phyloP scores from a whole-genome alignment of 2,113 vertebrate species.

The Chelonoidis abingdonii region DNA sequence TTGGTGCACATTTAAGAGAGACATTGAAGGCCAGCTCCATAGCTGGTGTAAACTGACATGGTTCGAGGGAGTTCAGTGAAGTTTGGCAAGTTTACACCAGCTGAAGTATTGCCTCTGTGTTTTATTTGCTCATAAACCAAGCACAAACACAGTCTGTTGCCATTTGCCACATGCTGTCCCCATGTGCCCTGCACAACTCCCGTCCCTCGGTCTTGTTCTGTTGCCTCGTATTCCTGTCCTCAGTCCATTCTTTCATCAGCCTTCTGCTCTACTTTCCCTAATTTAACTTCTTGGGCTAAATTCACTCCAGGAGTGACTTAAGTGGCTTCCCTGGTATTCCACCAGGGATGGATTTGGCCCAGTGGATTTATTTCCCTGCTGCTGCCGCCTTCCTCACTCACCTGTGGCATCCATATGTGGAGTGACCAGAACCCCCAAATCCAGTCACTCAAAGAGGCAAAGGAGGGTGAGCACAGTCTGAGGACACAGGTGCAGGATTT shows the following conservation, averaged over 20 bases:
- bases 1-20: accelerated
- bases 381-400: not conserved
- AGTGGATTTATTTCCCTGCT: not conserved
- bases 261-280: not conserved
- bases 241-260: not conserved
- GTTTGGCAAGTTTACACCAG: too few relatives aligned
- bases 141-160: not conserved
- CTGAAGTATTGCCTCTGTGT: too few relatives aligned
- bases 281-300: not conserved
- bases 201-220: not conserved
- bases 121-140: not conserved
- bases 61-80: too few relatives aligned
- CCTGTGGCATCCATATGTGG: not conserved
- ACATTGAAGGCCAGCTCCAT: not conserved
- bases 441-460: not conserved
- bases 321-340: not conserved
- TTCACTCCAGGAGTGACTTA: not conserved
- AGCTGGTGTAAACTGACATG: too few relatives aligned
- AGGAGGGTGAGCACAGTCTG: too few relatives aligned
- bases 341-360: not conserved
- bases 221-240: not conserved
- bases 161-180: not conserved
- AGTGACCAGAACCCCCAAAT: not conserved
- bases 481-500: too few relatives aligned
- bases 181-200: not conserved